Evolutionary conservation across 2,888 invertebrate genomes (phyloP).

Genomic region (Mythimna ferrago): DNA sequence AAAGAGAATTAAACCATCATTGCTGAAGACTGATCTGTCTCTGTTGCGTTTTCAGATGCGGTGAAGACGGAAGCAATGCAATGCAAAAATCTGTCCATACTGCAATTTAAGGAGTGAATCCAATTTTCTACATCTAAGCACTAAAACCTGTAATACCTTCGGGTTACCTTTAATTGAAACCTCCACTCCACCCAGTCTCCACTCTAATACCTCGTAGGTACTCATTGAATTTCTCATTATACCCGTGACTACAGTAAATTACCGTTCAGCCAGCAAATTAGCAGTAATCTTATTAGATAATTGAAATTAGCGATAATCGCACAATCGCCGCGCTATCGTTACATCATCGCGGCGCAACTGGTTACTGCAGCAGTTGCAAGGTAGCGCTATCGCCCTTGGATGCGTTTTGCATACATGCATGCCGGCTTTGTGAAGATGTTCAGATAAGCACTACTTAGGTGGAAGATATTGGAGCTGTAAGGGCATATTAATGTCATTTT

Average conservation of each 20-base stretch:
- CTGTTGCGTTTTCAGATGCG: background rate
- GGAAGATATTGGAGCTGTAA: background rate
- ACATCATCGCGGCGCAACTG: slow-evolving; percentile 49
- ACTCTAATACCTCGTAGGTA: background rate
- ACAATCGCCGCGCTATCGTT: slow-evolving; percentile 55
- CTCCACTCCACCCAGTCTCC: background rate
- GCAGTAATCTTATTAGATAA: slow-evolving; percentile 59
- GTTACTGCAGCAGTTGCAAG: slow-evolving; percentile 31
- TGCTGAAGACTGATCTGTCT: background rate
- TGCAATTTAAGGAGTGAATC: background rate
- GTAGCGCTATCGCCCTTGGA: slow-evolving; percentile 20
- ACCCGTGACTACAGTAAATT: slow-evolving; percentile 23
- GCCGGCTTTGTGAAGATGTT: slow-evolving; percentile 35
- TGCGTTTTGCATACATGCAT: slow-evolving; percentile 49
- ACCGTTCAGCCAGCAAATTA: slow-evolving; percentile 43
- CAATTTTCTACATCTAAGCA: background rate
- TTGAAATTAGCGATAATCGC: slow-evolving; percentile 64
- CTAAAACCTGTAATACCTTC: background rate
- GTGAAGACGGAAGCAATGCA: background rate
- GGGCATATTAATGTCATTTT: slow-evolving; percentile 4
- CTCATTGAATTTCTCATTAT: slow-evolving; percentile 6
- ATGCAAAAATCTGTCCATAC: background rate
- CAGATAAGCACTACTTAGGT: slow-evolving; percentile 16
- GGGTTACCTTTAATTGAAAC: background rate
- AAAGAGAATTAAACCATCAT: too few relatives aligned